A percentile compares a stretch with the other conserved stretches of the same genome.
Evolutionary conservation across 2,797 vertebrate genomes (phyloP).

Genomic region (Crax fasciolata): DNA sequence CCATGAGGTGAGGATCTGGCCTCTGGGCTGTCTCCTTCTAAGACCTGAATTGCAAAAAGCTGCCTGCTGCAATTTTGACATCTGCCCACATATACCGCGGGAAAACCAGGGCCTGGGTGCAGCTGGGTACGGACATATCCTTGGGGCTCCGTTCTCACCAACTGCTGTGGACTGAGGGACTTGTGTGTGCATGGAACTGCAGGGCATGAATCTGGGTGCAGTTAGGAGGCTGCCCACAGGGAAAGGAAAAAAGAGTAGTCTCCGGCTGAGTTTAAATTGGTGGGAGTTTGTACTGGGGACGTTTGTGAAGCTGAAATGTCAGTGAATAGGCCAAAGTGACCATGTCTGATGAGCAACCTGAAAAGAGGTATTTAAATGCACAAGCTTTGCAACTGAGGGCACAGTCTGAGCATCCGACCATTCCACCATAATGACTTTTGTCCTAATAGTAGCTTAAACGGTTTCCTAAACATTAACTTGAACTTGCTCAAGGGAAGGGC

Average conservation of each 20-base stretch:
- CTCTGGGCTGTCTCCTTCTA: background rate
- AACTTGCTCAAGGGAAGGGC: conserved; percentile 70
- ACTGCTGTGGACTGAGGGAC: background rate
- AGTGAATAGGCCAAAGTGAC: background rate
- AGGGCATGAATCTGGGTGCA: background rate
- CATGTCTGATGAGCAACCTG: background rate
- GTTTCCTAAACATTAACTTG: conserved; percentile 74
- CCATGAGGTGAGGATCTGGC: background rate
- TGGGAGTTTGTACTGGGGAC: background rate
- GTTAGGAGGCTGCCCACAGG: background rate
- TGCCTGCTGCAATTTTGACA: background rate
- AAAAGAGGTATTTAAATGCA: conserved; percentile 10
- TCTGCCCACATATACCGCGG: background rate
- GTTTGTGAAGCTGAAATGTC: background rate
- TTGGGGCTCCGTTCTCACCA: background rate
- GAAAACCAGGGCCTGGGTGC: fast-evolving
- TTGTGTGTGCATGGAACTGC: background rate
- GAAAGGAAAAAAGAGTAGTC: background rate
- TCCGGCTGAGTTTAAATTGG: background rate
- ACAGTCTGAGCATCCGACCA: conserved; percentile 6
- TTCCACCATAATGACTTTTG: conserved; percentile 29
- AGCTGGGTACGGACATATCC: fast-evolving
- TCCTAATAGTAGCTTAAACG: conserved; percentile 62
- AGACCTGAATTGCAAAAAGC: background rate
- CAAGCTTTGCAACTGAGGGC: background rate